Evolutionary conservation across 1,140 invertebrate genomes (phyloP).

Genomic region (Eriocheir sinensis): DNA sequence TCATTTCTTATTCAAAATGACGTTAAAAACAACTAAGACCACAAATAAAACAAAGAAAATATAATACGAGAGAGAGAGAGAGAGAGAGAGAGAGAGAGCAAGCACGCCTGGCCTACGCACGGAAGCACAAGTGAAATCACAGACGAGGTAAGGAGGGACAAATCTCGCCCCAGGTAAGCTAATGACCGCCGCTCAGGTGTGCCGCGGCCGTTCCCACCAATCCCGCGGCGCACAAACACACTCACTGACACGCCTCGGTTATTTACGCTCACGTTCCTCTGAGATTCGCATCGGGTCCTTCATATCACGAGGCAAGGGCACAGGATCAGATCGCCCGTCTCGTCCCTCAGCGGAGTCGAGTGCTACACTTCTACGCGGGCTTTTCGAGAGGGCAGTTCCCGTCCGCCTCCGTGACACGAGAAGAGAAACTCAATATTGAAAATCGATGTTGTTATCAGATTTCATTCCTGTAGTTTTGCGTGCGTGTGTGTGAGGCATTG

Average conservation of each 20-base stretch:
- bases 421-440: background rate
- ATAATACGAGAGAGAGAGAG: too few species aligned
- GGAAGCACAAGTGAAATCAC: background rate
- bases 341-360: background rate
- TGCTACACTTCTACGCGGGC: background rate
- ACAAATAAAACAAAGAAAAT: too few species aligned
- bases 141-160: background rate
- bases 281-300: too few species aligned
- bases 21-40: too few species aligned
- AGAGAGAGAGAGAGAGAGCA: too few species aligned
- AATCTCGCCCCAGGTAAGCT: background rate
- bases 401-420: background rate
- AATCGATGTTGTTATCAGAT: background rate
- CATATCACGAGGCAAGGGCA: too few species aligned
- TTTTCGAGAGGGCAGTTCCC: slow-evolving; percentile 8
- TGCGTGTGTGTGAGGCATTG: too few species aligned
- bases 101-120: too few species aligned
- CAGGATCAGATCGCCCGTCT: background rate
- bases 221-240: background rate
- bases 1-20: too few species aligned
- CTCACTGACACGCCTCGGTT: background rate
- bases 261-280: background rate
- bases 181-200: background rate
- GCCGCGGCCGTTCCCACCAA: background rate
- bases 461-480: background rate